Base-by-base conservation (phyloP, 2,888 invertebrate species). In the Anticlea derivata region DNA sequence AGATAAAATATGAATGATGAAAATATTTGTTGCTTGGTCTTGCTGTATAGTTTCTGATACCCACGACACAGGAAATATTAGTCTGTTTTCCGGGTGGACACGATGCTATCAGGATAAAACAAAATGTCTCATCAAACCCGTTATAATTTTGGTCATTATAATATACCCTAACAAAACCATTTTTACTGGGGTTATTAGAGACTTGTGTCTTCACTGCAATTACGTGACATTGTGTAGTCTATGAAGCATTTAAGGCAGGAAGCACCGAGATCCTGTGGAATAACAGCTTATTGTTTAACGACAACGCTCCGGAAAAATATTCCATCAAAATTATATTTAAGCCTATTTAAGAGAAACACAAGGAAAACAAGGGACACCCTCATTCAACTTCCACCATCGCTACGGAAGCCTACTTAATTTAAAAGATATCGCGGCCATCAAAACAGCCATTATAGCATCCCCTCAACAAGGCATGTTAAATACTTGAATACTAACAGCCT, bases 401-500 rank as follows among this genome's bases (percentile, higher is more conserved):
- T 50, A 44, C 57, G 46, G 58, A 58, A 58, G 52, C 59, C 54
- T 53, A 55, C 62, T 59, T 64, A 59, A 64, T 64, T 61, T 60
- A 46, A 50, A 60, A 57, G 55, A 61, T 58, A 63, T 60, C 57
- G 54, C 60, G 60, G 61, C 60, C 57, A 61, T 61, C 57, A 55
- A 61, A 65, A 62, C 53, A 53, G 12, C 58, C 53, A 62, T 65
- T 61, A 62, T 61, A 58, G 61, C 65, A 70, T 65, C 66, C 68
- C 67, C 54, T 63, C 61, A 62, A 68, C 65, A 63, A 65, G 66
- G 66, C 60, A 65, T 60, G 62, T 70, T 66, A 63, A 68, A 63
- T 71, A 69, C 78, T 72, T 80, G 86, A 87, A 88, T 88, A 87
- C 86, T 86, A 86, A 88, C 80, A 73, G 72, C 70, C 85, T 85